Base-by-base conservation (phyloP, 2,888 invertebrate species). In the Pachymerium ferrugineum region DNA sequence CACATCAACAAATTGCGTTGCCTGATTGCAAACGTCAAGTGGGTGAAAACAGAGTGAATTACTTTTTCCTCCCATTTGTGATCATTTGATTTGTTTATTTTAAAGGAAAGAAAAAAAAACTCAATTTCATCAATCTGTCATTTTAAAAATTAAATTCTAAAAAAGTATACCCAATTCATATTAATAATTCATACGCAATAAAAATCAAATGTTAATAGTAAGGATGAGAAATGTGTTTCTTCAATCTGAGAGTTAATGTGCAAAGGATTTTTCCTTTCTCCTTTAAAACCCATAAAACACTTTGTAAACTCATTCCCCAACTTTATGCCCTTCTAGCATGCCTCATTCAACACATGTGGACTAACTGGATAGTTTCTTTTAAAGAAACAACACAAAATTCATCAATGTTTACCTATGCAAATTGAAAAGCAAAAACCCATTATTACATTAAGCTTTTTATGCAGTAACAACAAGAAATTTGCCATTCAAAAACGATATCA, bases 201-300 rank as follows among this genome's bases (percentile, higher is more conserved):
- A n/a, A n/a, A n/a, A n/a, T n/a, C n/a, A n/a, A n/a, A n/a, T n/a
- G n/a, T n/a, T n/a, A n/a, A n/a, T n/a, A n/a, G n/a, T n/a, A n/a
- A n/a, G n/a, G n/a, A n/a, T n/a, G n/a, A n/a, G n/a, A n/a, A n/a
- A n/a, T n/a, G n/a, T n/a, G 47, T 22, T 14, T 62, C 62, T 62
- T 28, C 62, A 28, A 62, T 62, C 28, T 62, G 62, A 25, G 25
- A 28, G n/a, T 62, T 62, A 62, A 62, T n/a, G 25, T 62, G 25
- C 62, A n/a, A 62, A 14, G 3, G 3, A 0, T 28, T 47, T 22
- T 28, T 62, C 62, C 1, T 25, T 62, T 62, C 62, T 14, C 62
- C 62, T 62, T 62, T 62, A 62, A n/a, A n/a, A 62, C 62, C 62
- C 62, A 62, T 62, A 62, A 62, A 62, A 62, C 62, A 62, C 62